Conservation (phyloP, 35 echinoderm and acorn worm genomes). For the Heliocidaris tuberculata region DNA sequence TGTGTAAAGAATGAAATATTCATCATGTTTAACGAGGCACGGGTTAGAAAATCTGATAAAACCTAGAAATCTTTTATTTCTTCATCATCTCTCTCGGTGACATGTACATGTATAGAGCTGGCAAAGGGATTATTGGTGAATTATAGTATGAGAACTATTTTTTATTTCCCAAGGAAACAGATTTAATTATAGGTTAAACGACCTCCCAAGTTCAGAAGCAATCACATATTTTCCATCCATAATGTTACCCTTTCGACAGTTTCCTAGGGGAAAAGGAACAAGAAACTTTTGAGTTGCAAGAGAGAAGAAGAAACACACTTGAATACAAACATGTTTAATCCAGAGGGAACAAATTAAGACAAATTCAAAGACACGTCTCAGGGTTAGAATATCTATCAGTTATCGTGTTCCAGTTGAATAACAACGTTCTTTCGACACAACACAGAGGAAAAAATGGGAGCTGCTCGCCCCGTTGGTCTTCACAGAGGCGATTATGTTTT, state of each 20-base stretch:
- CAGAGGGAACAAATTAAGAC: conserved; percentile 9
- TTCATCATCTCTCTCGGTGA: not conserved
- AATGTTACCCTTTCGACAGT: not conserved
- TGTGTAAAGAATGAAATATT: too few species aligned
- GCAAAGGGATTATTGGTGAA: not conserved
- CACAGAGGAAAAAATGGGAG: not conserved
- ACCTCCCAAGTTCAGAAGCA: not conserved
- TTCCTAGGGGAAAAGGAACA: not conserved
- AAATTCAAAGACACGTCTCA: conserved; percentile 7
- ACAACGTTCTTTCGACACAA: not conserved
- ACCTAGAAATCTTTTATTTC: not conserved
- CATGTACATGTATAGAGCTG: not conserved
- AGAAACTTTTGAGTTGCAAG: not conserved
- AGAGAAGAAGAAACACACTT: not conserved
- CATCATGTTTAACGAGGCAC: too few species aligned
- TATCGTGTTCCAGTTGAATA: not conserved
- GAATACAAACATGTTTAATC: not conserved
- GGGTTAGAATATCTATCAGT: not conserved
- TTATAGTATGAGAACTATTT: not conserved
- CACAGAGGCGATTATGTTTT: not conserved
- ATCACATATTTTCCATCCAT: not conserved
- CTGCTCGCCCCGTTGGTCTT: not conserved
- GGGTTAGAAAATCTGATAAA: not conserved
- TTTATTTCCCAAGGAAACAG: not conserved
- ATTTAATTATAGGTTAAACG: not conserved